Evolutionary conservation across 2,888 invertebrate genomes (phyloP), one percentile per base, ranked within the genome.

Genomic region (Chesias legatella): DNA sequence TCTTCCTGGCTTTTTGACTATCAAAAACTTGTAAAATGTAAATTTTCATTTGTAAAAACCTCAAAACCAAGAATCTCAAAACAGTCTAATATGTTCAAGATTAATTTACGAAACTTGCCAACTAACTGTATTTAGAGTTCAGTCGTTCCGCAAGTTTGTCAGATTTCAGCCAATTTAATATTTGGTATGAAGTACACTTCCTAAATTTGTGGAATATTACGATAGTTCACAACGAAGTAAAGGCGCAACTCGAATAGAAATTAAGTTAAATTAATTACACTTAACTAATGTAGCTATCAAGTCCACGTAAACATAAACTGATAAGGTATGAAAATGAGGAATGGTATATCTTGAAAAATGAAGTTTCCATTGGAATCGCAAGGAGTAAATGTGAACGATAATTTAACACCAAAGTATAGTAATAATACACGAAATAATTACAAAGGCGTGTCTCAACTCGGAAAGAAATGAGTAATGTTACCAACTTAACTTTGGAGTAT

Each of bases 1-100:
- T 86, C 86, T 88, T 86, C 71, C 81, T 73, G 81, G 80, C 65
- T 67, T 78, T 76, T 77, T 73, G 74, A 73, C 78, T 79, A 81
- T 84, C 71, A 83, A 85, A 84, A 81, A 69, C 73, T 81, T 86
- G 85, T 85, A 85, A 84, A 85, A 78, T 86, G 86, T 86, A 84
- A 81, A 82, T 74, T 79, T 80, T 63, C 65, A 49, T 56, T 72
- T 66, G 67, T 74, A 78, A 67, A 81, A 84, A 75, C 70, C 67
- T 75, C 78, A 67, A 76, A 71, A 79, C 77, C 69, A 84, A 73
- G 78, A 75, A 73, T 78, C 73, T 77, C 69, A 73, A 81, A 79
- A 79, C 71, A 75, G 75, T 74, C 71, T 75, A 73, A 70, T 56
- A 48, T 62, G 59, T 60, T 60, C 58, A 51, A 62, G 67, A 64